These are phyloP conservation scores for Amphiprion percula DNA, from an alignment of 2,113 vertebrate species.

Conservation along the genomic window DNA sequence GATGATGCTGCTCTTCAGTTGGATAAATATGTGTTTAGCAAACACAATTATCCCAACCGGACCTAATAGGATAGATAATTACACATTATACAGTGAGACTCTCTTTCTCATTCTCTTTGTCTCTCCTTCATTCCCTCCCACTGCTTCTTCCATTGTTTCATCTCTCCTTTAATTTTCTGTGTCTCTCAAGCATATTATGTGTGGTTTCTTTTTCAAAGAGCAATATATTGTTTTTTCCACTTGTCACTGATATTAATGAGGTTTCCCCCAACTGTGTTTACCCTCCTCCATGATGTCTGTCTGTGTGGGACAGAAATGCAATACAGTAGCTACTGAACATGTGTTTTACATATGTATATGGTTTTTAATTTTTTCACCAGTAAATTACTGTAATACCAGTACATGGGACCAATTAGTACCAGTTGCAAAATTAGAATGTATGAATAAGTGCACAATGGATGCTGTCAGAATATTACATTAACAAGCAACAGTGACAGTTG, in stretches of 20 bases:
- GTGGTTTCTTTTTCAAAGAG: constrained; percentile 27
- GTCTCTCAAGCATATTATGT: constrained; percentile 25
- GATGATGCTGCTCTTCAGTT: constrained; percentile 43
- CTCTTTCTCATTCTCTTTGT: constrained; percentile 32
- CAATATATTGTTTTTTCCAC: constrained; percentile 47
- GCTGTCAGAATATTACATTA: constrained; percentile 2
- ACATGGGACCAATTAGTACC: not conserved
- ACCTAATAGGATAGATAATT: constrained; percentile 74
- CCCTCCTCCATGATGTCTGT: constrained; percentile 30
- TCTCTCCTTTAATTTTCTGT: constrained; percentile 22
- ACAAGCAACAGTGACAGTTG: constrained; percentile 11
- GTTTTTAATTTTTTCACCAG: not conserved
- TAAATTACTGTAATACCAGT: not conserved
- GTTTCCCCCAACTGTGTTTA: constrained; percentile 33
- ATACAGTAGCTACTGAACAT: constrained; percentile 4
- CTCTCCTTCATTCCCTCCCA: constrained; percentile 42
- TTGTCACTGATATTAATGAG: constrained; percentile 41
- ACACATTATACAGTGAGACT: constrained; percentile 57
- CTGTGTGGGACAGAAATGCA: constrained; percentile 22
- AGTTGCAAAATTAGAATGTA: not conserved
- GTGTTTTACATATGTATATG: constrained; percentile 17
- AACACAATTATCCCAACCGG: constrained; percentile 73
- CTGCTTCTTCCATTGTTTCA: constrained; percentile 37
- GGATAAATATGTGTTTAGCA: constrained; percentile 72
- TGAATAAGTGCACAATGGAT: not conserved